These are phyloP conservation scores for Herpailurus yagouaroundi DNA, from an alignment of 2,113 vertebrate species.

Conservation along the genomic window DNA sequence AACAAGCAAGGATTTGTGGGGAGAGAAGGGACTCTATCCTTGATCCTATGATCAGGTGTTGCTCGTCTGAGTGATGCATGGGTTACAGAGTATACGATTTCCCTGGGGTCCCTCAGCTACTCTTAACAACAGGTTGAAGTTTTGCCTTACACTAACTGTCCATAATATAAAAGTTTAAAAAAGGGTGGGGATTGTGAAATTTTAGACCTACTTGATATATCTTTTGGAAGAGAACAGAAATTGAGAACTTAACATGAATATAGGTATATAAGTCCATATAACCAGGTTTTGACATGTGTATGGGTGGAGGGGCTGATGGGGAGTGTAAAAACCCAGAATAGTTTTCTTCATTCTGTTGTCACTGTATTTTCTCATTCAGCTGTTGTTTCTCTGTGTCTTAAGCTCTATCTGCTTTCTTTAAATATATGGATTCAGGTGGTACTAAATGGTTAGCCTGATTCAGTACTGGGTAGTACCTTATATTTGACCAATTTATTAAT, in stretches of 20 bases:
- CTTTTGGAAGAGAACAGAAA: constrained; percentile 7
- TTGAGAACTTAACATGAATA: background rate
- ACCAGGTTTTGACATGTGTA: background rate
- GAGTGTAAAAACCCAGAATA: background rate
- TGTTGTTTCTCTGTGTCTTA: background rate
- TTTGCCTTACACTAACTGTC: background rate
- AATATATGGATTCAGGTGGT: background rate
- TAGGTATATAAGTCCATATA: background rate
- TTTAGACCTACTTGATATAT: background rate
- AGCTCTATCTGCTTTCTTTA: background rate
- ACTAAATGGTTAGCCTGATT: background rate
- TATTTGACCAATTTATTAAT: constrained; percentile 28
- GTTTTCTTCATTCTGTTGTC: background rate
- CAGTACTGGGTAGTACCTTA: background rate
- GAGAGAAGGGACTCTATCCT: background rate
- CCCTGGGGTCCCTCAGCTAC: background rate
- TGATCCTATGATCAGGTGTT: background rate
- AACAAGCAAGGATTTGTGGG: background rate
- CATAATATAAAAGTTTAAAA: background rate
- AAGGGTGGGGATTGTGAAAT: background rate
- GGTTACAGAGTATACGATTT: background rate
- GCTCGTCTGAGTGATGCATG: background rate
- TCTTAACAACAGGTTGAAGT: background rate
- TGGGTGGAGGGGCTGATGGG: background rate
- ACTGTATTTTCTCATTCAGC: background rate